phyloP scores from a whole-genome alignment of 2,888 invertebrate genomes.

The Chirona hameri region DNA sequence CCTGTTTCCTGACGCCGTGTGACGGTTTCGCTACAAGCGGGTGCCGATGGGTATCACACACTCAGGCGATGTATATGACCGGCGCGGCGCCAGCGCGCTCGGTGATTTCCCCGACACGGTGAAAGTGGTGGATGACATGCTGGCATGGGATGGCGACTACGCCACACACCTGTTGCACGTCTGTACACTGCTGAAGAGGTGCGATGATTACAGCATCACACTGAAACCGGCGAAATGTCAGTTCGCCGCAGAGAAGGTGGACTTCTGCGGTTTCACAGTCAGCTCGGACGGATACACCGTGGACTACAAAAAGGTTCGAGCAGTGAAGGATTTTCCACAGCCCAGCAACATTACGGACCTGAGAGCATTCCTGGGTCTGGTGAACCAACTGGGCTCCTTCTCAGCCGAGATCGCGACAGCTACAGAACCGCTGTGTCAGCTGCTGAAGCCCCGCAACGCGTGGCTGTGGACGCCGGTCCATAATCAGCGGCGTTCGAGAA shows the following conservation, averaged over 20 bases:
- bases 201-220: neutral
- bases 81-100: neutral
- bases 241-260: neutral
- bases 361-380: slow-evolving; percentile 33
- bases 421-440: slow-evolving; percentile 32
- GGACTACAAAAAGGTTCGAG: neutral
- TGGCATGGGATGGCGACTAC: neutral
- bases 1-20: slow-evolving; percentile 27
- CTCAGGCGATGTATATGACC: neutral
- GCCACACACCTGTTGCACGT: neutral
- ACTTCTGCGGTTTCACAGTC: neutral
- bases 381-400: slow-evolving; percentile 32
- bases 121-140: neutral
- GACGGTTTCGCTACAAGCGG: neutral
- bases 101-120: neutral
- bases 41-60: neutral
- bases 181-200: neutral
- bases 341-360: slow-evolving; percentile 33
- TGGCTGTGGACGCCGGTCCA: slow-evolving; percentile 34
- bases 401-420: slow-evolving; percentile 30
- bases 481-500: slow-evolving; percentile 31
- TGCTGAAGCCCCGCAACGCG: slow-evolving; percentile 28
- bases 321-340: neutral
- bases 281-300: neutral
- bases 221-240: neutral